These are phyloP conservation scores for Melangyna quadrimaculata DNA, from an alignment of 2,888 invertebrate genomes.

Conservation along the genomic window DNA sequence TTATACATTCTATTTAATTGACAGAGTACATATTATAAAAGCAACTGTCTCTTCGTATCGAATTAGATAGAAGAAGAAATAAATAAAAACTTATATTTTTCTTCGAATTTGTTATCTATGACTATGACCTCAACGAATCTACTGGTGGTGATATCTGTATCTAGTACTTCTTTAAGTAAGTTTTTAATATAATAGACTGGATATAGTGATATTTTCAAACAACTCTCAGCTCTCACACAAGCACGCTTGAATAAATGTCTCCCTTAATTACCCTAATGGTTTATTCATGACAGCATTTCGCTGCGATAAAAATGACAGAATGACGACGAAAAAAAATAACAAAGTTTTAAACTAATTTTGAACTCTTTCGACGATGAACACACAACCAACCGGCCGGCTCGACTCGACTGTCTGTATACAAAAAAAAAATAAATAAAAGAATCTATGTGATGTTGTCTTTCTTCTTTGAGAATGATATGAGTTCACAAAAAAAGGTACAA, in stretches of 20 bases:
- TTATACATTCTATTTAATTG: neutral
- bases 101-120: slow-evolving; percentile 57
- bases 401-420: neutral
- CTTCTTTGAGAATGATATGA: neutral
- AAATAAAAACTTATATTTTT: slow-evolving; percentile 32
- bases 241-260: slow-evolving; percentile 67
- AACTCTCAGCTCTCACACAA: slow-evolving; percentile 37
- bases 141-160: neutral
- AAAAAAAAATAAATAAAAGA: neutral
- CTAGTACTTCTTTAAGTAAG: neutral
- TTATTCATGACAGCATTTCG: slow-evolving; percentile 67
- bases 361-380: slow-evolving; percentile 41
- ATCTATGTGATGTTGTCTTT: neutral
- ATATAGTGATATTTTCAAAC: slow-evolving; percentile 11
- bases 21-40: neutral
- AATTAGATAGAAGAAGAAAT: neutral
- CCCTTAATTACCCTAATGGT: slow-evolving; percentile 71
- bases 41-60: neutral
- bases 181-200: neutral
- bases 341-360: slow-evolving; percentile 52
- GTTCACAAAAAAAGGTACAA: neutral
- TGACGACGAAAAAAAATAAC: slow-evolving; percentile 10
- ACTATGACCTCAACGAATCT: slow-evolving; percentile 56
- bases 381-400: slow-evolving; percentile 11
- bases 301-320: slow-evolving; percentile 67